Conservation (phyloP, 2,113 vertebrate species). For the Tyto alba region DNA sequence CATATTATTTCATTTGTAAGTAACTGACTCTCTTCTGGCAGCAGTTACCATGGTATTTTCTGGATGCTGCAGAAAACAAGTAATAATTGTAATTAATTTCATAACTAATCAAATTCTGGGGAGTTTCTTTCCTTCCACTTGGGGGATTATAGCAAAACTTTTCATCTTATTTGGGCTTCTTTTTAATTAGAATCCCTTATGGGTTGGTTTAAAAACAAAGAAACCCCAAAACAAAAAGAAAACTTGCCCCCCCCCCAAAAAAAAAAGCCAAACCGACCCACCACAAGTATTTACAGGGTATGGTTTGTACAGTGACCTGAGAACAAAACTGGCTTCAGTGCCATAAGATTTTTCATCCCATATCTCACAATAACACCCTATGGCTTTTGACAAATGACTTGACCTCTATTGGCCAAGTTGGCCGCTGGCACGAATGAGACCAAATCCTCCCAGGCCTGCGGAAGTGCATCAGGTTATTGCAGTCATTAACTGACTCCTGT, state of each 20-base stretch:
- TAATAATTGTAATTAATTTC: neutral
- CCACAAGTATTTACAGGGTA: neutral
- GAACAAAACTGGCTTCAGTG: neutral
- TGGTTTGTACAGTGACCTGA: neutral
- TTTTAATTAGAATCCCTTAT: neutral
- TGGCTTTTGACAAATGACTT: neutral
- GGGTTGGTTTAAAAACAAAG: neutral
- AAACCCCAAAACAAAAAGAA: neutral
- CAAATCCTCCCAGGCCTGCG: neutral
- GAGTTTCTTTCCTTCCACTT: neutral
- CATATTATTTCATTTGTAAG: neutral
- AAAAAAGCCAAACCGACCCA: neutral
- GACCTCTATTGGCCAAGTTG: neutral
- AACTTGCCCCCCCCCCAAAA: too few species aligned
- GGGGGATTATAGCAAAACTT: neutral
- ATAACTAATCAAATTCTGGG: neutral
- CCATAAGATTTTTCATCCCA: neutral
- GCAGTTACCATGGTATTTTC: neutral
- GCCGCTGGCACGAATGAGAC: fast-evolving
- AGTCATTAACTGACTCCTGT: neutral
- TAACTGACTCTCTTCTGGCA: neutral
- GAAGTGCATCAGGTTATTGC: neutral
- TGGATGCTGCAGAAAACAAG: neutral
- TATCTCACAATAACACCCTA: neutral
- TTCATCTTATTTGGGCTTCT: neutral